A percentile compares a stretch with the other conserved stretches of the same genome.
Evolutionary conservation across 2,113 vertebrate genomes (phyloP).

Genomic region (Chionomys nivalis): DNA sequence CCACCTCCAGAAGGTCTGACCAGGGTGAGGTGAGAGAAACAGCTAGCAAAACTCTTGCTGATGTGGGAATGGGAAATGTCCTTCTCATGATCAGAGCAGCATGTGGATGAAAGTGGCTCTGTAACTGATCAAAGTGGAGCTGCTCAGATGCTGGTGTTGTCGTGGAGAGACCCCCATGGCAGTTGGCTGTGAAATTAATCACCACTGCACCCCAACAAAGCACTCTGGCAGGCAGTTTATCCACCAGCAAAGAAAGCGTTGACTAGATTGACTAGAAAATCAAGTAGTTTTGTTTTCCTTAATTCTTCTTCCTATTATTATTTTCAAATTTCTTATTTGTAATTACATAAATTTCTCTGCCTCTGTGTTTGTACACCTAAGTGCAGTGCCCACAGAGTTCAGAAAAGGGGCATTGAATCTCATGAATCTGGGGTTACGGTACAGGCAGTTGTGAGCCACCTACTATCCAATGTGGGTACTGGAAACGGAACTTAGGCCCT

Average conservation of each 20-base stretch:
- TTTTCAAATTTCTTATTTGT: not conserved
- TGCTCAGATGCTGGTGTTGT: not conserved
- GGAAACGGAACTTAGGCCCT: not conserved
- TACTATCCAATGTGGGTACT: not conserved
- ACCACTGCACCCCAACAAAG: not conserved
- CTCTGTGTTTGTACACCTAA: fast-evolving
- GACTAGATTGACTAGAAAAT: not conserved
- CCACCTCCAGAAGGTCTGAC: not conserved
- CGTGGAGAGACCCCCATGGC: not conserved
- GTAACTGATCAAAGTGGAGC: conserved; percentile 40
- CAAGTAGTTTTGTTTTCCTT: not conserved
- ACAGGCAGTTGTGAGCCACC: not conserved
- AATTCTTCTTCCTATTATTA: not conserved
- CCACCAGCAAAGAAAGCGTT: conserved; percentile 13
- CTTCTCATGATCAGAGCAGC: not conserved
- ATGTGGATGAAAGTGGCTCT: conserved; percentile 36
- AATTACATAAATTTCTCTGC: too few relatives aligned
- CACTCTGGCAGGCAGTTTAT: not conserved
- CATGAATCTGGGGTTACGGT: too few relatives aligned
- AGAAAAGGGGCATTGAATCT: not conserved
- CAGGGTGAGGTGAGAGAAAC: not conserved
- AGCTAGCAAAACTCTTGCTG: not conserved
- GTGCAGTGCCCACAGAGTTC: not conserved
- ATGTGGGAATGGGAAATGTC: not conserved
- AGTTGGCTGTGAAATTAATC: conserved; percentile 6